Percentiles rank a stretch among this genome's conserved stretches.
Evolutionary conservation across 2,113 vertebrate species (phyloP).

Genomic region (Carassius carassius): DNA sequence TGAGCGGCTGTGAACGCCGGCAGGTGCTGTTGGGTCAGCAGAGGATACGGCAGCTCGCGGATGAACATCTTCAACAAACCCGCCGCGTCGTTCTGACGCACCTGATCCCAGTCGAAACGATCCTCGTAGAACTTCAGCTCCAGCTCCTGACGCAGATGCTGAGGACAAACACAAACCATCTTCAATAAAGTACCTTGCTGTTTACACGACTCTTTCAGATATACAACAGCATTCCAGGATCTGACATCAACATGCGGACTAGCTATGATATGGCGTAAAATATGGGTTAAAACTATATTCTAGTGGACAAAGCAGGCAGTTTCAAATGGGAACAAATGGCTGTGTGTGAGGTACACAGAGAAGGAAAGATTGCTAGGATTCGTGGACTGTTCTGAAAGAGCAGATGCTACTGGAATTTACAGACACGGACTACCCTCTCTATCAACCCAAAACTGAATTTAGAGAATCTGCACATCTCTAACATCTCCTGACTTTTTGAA

Average conservation of each 20-base stretch:
- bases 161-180: not conserved
- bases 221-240: too few relatives aligned
- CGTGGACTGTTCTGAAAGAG: not conserved
- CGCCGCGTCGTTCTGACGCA: conserved; percentile 89
- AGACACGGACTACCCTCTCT: too few relatives aligned
- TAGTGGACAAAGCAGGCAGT: not conserved
- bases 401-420: not conserved
- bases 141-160: conserved; percentile 89
- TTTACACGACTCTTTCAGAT: too few relatives aligned
- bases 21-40: conserved; percentile 89
- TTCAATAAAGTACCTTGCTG: too few relatives aligned
- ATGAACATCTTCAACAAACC: conserved; percentile 95
- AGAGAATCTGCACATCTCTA: too few relatives aligned
- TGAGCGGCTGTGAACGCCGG: conserved; percentile 85
- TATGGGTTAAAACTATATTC: too few relatives aligned
- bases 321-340: not conserved
- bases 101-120: conserved; percentile 88
- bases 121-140: conserved; percentile 84
- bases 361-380: not conserved
- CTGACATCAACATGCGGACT: too few relatives aligned
- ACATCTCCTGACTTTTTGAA: too few relatives aligned
- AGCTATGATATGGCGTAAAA: too few relatives aligned
- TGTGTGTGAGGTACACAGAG: not conserved
- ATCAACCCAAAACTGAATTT: too few relatives aligned
- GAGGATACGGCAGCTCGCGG: conserved; percentile 88